These are phyloP conservation scores for Gandaritis pyraliata DNA, from an alignment of 2,888 invertebrate genomes.

Conservation along the genomic window DNA sequence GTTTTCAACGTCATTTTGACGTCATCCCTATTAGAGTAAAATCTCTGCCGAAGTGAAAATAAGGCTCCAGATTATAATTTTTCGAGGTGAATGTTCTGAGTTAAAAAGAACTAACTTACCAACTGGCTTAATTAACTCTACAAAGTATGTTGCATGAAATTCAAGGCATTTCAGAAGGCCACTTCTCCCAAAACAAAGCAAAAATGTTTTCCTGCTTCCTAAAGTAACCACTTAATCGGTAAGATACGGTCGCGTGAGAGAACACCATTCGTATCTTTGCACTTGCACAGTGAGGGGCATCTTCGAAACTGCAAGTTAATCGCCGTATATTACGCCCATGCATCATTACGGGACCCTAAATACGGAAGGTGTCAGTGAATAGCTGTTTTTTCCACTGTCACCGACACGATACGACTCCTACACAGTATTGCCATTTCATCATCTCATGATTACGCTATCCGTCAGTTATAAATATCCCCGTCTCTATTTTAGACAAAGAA, in stretches of 20 bases:
- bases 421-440: too few species aligned
- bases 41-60: too few species aligned
- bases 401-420: too few species aligned
- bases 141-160: background rate
- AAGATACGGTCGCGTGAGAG: slow-evolving; percentile 74
- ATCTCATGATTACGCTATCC: too few species aligned
- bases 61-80: too few species aligned
- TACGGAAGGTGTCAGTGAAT: slow-evolving; percentile 48
- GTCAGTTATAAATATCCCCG: too few species aligned
- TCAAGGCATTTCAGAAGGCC: slow-evolving; percentile 1
- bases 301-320: slow-evolving; percentile 76
- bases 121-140: background rate
- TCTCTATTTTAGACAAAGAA: too few species aligned
- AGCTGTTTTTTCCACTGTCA: too few species aligned
- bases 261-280: slow-evolving; percentile 62
- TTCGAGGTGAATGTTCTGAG: too few species aligned
- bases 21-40: too few species aligned
- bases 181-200: slow-evolving; percentile 3
- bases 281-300: slow-evolving; percentile 65
- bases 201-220: slow-evolving; percentile 10
- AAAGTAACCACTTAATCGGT: slow-evolving; percentile 65
- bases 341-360: slow-evolving; percentile 63
- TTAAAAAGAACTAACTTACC: too few species aligned
- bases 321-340: slow-evolving; percentile 64
- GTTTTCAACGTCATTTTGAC: too few species aligned